Evolutionary conservation across 1,140 invertebrate species (phyloP), one percentile per base, ranked within the genome.

Genomic region (Neodiprion virginianus): DNA sequence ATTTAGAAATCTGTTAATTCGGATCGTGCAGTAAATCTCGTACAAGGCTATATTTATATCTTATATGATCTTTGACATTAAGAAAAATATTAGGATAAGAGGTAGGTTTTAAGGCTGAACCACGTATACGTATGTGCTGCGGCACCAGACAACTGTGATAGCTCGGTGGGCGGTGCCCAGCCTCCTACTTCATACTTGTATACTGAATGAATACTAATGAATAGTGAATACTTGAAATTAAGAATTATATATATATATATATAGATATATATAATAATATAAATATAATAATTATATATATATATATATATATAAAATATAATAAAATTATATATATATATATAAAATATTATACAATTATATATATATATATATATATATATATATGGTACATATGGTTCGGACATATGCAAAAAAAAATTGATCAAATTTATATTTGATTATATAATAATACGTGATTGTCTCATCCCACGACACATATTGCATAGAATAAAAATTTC

Each of bases 91-190:
- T 85, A 85, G 82, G 77, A 61, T 61, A 88, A 86, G 82, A 87
- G 79, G 84, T 89, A 88, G 86, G 84, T 81, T 82, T 78, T 89
- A 89, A 89, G 88, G 88, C 87, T 88, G 86, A 89, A 88, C 87
- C 88, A 88, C 84, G 88, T 88, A 89, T 89, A 88, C 87, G 88
- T 88, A 89, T 88, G 88, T 88, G 88, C 87, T 88, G 87, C 88
- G 88, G 87, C 87, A 89, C 88, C 88, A 87, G 83, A 86, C 87
- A 77, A 88, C 88, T 89, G 88, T 88, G 88, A 89, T 89, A 88
- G 82, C 86, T 89, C 88, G 88, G 88, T 88, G 88, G 87, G 88
- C 88, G 88, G 88, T 89, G 88, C 88, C 88, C 88, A 87, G 88
- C 88, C 88, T 88, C 88, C 88, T 88, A 88, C 85, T 88, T 89